Conservation (phyloP, 1,140 invertebrate species). For the Micrasema minimum region DNA sequence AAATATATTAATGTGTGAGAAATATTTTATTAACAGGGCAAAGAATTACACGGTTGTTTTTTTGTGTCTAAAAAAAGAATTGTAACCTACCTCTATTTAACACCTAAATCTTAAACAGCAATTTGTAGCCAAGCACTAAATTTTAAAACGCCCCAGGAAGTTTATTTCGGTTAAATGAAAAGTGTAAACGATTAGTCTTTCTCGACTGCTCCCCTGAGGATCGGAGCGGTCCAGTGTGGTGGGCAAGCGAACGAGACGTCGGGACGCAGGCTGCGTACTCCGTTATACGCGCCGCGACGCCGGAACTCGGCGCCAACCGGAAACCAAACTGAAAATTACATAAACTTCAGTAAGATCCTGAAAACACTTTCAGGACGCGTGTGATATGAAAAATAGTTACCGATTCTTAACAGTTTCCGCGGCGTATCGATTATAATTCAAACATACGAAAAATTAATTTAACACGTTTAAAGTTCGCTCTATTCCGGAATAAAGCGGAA, state of each 20-base stretch:
- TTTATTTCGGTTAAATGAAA: too few species aligned
- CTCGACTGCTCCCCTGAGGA: conserved; percentile 19
- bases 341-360: conserved; percentile 15
- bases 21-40: too few species aligned
- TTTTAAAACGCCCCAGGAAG: too few species aligned
- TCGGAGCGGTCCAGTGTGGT: conserved; percentile 9
- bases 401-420: too few species aligned
- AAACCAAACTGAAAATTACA: conserved; percentile 30
- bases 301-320: conserved; percentile 1
- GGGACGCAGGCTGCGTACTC: conserved; percentile 31
- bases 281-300: conserved; percentile 25
- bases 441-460: background rate
- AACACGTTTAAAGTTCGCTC: conserved; percentile 17
- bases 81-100: too few species aligned
- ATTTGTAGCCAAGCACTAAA: too few species aligned
- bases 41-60: too few species aligned
- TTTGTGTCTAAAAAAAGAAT: too few species aligned
- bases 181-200: conserved; percentile 7
- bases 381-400: background rate
- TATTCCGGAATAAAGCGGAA: conserved; percentile 23
- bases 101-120: too few species aligned
- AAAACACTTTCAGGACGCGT: background rate
- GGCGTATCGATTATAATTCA: too few species aligned
- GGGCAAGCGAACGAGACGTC: conserved; percentile 17
- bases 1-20: too few species aligned